phyloP scores from a whole-genome alignment of 2,113 vertebrate genomes.

The Dicerorhinus sumatrensis region DNA sequence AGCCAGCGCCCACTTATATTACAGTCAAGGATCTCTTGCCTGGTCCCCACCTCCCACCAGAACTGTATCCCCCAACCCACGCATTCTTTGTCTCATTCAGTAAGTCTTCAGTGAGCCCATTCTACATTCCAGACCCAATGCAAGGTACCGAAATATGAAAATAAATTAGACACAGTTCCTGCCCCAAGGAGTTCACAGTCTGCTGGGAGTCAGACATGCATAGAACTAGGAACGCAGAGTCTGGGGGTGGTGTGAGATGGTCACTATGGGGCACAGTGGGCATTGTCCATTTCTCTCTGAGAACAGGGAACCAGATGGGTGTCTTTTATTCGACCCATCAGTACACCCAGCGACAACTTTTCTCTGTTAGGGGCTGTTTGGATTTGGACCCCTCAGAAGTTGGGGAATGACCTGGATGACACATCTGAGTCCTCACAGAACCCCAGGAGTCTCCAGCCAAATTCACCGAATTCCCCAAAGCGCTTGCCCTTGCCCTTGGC shows the following conservation, averaged over 20 bases:
- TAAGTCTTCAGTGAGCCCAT: neutral
- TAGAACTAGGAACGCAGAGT: neutral
- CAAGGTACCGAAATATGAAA: neutral
- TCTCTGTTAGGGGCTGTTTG: neutral
- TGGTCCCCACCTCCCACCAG: neutral
- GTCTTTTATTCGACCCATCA: neutral
- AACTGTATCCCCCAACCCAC: neutral
- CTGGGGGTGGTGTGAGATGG: neutral
- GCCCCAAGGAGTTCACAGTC: neutral
- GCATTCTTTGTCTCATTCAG: neutral
- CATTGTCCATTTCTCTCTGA: neutral
- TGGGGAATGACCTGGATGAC: neutral
- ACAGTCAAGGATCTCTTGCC: neutral
- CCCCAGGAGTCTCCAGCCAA: neutral
- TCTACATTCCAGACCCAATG: neutral
- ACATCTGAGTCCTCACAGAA: neutral
- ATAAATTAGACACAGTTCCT: neutral
- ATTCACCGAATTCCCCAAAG: neutral
- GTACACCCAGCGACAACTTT: neutral
- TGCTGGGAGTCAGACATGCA: neutral
- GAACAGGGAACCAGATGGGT: neutral
- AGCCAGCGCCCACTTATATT: neutral
- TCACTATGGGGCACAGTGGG: accelerated
- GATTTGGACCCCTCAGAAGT: neutral
- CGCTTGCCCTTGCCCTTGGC: neutral